Percentiles rank a stretch among this genome's conserved stretches.
Evolutionary conservation across 2,888 invertebrate species (phyloP).

Genomic region (Agrenia bidenticulata): DNA sequence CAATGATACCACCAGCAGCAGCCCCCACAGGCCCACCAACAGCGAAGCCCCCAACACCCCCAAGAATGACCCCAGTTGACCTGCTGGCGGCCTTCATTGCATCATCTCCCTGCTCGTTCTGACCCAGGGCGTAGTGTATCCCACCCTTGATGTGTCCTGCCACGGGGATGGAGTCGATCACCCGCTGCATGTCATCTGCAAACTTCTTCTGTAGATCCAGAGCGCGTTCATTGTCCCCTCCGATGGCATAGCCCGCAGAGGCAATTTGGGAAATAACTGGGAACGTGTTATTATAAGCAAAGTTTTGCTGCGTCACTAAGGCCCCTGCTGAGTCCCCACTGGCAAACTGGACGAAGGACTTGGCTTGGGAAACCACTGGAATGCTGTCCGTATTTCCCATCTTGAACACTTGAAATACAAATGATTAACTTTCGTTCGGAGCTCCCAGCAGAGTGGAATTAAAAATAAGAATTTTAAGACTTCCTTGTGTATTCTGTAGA

Average conservation of each 20-base stretch:
- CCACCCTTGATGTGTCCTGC: conserved; percentile 51
- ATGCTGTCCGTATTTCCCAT: conserved; percentile 51
- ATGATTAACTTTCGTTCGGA: no score
- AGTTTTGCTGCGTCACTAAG: conserved; percentile 45
- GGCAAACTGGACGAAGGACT: conserved; percentile 44
- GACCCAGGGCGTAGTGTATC: conserved; percentile 46
- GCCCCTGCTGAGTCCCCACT: conserved; percentile 47
- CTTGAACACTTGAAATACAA: no score
- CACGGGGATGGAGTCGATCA: conserved; percentile 45
- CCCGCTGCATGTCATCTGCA: conserved; percentile 44
- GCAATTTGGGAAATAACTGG: conserved; percentile 49
- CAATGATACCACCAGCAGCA: conserved; percentile 49
- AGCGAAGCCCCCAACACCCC: conserved; percentile 49
- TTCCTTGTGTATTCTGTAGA: no score
- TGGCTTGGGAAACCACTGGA: conserved; percentile 48
- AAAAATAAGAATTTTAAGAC: no score
- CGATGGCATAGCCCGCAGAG: conserved; percentile 45
- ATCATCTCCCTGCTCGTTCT: conserved; percentile 47
- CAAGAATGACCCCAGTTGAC: conserved; percentile 46
- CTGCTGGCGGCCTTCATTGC: conserved; percentile 50
- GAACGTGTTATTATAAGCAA: conserved; percentile 50
- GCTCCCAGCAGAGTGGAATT: no score
- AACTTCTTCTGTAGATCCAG: conserved; percentile 48
- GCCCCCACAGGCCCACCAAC: conserved; percentile 47
- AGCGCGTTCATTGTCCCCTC: conserved; percentile 46